These are phyloP conservation scores for Parnassius glacialis DNA, from an alignment of 2,888 invertebrate species.

Conservation along the genomic window DNA sequence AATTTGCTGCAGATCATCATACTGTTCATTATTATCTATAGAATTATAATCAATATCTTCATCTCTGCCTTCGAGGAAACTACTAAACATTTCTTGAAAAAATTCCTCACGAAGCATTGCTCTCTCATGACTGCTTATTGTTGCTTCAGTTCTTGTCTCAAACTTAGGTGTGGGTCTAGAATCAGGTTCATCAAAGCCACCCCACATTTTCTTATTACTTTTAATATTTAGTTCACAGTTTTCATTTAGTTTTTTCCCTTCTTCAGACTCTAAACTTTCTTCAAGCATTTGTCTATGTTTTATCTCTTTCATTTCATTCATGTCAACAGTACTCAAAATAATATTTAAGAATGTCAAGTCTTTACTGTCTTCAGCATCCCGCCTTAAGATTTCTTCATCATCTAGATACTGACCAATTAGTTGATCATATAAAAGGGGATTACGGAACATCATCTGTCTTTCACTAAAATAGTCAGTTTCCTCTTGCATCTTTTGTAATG, in stretches of 20 bases:
- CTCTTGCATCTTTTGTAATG: conserved; percentile 86
- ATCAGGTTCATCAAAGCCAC: conserved; percentile 77
- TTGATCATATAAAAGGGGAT: conserved; percentile 94
- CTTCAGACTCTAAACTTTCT: conserved; percentile 73
- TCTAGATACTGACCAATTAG: conserved; percentile 92
- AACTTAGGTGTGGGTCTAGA: conserved; percentile 52
- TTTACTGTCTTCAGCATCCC: conserved; percentile 81
- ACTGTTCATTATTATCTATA: conserved; percentile 90
- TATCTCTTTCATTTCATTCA: conserved; percentile 83
- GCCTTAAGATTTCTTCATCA: conserved; percentile 85
- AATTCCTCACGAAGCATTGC: conserved; percentile 89
- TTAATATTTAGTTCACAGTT: conserved; percentile 32
- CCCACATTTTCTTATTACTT: conserved; percentile 49
- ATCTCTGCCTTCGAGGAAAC: conserved; percentile 91
- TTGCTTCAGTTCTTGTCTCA: conserved; percentile 51
- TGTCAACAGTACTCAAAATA: conserved; percentile 89
- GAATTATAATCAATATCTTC: conserved; percentile 89
- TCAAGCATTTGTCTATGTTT: conserved; percentile 82
- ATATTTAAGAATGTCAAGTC: conserved; percentile 86
- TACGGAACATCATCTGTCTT: conserved; percentile 95
- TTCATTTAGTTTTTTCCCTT: conserved; percentile 8
- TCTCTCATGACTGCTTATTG: conserved; percentile 81
- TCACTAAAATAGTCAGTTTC: conserved; percentile 93
- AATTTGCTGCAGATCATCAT: conserved; percentile 86
- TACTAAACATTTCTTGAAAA: conserved; percentile 90